Base-by-base conservation (phyloP, 2,888 invertebrate genomes). In the Ecliptopera silaceata region DNA sequence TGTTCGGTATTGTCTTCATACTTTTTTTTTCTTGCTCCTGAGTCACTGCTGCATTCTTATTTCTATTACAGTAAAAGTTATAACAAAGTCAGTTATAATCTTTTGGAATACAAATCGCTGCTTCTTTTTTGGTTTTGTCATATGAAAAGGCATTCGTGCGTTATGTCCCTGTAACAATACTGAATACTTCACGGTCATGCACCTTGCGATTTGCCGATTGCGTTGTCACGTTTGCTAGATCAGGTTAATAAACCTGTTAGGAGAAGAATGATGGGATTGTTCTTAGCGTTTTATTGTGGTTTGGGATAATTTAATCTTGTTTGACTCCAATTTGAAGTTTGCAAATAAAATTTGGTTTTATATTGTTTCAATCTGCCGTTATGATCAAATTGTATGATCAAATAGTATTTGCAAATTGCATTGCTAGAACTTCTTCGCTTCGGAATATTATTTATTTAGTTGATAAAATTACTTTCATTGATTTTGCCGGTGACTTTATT, bases 201-300 rank as follows among this genome's bases (percentile, higher is more conserved):
- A 82, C 83, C 80, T 79, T 74, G 75, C 80, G 76, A 85, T 82
- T 80, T 75, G 72, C 74, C 77, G 79, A 81, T 82, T 81, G 79
- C 79, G 69, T 76, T 75, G 83, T 84, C 84, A 86, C 83, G 85
- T 75, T 75, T 71, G 68, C 77, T 71, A 68, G 75, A 77, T 74
- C 43, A 44, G 84, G 84, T 84, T 82, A 82, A 84, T 82, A 84
- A 84, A 84, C 85, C 77, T 81, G 77, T 75, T 77, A 79, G 72
- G 22, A 34, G 36, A 42, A 41, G 4, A 41, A 71, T 75, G 69
- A 74, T 52, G 34, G 38, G 70, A 77, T 78, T 77, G 76, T 77
- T 72, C 73, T 71, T 73, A 71, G 64, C 69, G 55, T 69, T 71
- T 77, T 72, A 64, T 44, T 64, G 60, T 64, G 59, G 60, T 50